Evolutionary conservation across 2,797 vertebrate genomes (phyloP), one percentile per base, ranked within the genome.

Genomic region (Bradypodion pumilum): DNA sequence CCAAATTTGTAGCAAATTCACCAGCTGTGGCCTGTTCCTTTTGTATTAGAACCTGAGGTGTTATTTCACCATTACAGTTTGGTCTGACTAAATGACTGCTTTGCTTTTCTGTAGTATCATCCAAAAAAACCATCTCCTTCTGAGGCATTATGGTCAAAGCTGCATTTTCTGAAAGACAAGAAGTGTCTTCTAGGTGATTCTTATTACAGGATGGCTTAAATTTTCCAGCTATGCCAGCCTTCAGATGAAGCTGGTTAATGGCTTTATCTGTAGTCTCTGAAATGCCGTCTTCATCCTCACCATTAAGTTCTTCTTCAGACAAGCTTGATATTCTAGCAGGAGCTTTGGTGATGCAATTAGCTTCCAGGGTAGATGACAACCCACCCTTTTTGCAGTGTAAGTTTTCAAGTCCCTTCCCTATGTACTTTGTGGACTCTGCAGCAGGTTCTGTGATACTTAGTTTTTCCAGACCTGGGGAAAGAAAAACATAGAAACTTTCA

Each of bases 1-100:
- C 98, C 84, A 99, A 93, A 91, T 98, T 99, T 70, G 96, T 98
- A 85, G 98, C 99, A 0, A 98, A 99, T 89, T 98, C 95, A 69
- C 98, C 98, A 1, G 98, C 95, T 9, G 97, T 96, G 2, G 91
- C 96, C 52, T 86, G 90, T 81, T 95, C 95, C 0, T 95, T 94
- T 78, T 96, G 94, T 1, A 52, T 35, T 37, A 89, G 69, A 81
- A 27, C 59, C 73, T 87, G 84, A 37, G 19, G 32, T 15, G 79
- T 86, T 72, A 52, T 49, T 42, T 40, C 42, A 46, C n/a, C 76
- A n/a, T 81, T 86, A 69, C 44, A 83, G 29, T 84, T 90, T 82
- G 78, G 74, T 32, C 37, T 0, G 0, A 88, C 84, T 62, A 74
- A 56, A 52, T 62, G 62, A 62, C 25, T 62, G 42, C 3, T 79